These are phyloP conservation scores for Lethenteron reissneri DNA, from an alignment of 2,113 vertebrate species.

Conservation along the genomic window DNA sequence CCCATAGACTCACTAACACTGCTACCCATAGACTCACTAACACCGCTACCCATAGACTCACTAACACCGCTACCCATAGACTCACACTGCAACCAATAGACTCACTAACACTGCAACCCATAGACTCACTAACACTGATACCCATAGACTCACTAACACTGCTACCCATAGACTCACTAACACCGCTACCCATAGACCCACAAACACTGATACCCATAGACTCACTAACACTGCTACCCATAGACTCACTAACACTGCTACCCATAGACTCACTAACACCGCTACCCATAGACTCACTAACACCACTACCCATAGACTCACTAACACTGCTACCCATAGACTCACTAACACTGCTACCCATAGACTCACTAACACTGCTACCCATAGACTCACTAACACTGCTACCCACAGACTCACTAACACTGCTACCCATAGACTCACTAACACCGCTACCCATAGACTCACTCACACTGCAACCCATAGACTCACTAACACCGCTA, in stretches of 20 bases:
- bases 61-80: background rate
- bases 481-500: background rate
- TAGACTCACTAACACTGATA: background rate
- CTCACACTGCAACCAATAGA: background rate
- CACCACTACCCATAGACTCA: background rate
- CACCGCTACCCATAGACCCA: background rate
- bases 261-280: background rate
- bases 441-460: background rate
- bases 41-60: background rate
- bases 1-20: background rate
- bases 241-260: background rate
- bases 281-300: background rate
- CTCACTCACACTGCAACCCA: background rate
- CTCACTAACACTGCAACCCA: background rate
- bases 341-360: background rate
- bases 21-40: background rate
- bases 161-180: background rate
- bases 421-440: background rate
- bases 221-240: background rate
- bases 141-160: background rate
- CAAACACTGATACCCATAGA: background rate
- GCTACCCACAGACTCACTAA: background rate
- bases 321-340: background rate
- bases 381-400: background rate
- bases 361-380: background rate